phyloP scores from a whole-genome alignment of 2,797 vertebrate genomes.

The Aulostomus chinensis region DNA sequence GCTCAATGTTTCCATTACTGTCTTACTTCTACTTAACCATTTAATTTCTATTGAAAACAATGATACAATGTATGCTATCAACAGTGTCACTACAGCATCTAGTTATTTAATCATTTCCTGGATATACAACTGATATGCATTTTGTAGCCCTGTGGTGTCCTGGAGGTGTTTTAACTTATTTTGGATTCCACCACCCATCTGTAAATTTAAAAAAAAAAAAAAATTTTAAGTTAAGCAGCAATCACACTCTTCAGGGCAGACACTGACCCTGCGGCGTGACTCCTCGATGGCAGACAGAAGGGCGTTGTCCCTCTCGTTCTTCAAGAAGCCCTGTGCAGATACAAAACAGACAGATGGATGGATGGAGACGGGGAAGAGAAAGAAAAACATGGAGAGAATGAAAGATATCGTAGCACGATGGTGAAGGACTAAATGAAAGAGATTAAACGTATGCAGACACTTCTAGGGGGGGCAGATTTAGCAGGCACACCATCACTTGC shows the following conservation, averaged over 20 bases:
- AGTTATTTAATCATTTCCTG: neutral
- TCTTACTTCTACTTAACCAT: too few species aligned
- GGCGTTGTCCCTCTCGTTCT: conserved; percentile 98
- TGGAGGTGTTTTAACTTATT: neutral
- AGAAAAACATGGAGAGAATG: conserved; percentile 14
- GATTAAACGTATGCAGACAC: conserved; percentile 9
- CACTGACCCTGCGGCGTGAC: conserved; percentile 93
- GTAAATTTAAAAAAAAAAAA: too few species aligned
- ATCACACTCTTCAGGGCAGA: conserved; percentile 15
- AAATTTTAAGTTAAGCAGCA: conserved; percentile 3
- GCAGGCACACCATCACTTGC: conserved; percentile 22
- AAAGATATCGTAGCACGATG: conserved; percentile 16
- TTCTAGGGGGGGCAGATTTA: conserved; percentile 26
- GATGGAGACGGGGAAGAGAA: conserved; percentile 1
- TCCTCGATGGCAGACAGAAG: conserved; percentile 96
- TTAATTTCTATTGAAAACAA: too few species aligned
- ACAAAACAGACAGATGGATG: neutral
- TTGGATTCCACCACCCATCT: neutral
- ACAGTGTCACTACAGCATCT: neutral
- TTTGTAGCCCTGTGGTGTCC: neutral
- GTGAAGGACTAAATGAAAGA: conserved; percentile 8
- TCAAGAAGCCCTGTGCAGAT: conserved; percentile 90
- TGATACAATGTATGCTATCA: too few species aligned
- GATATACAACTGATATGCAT: neutral
- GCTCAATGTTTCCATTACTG: too few species aligned